Percentiles rank a stretch among this genome's conserved stretches.
Conservation (phyloP, 1,140 invertebrate species). For the Bombus superbus region DNA sequence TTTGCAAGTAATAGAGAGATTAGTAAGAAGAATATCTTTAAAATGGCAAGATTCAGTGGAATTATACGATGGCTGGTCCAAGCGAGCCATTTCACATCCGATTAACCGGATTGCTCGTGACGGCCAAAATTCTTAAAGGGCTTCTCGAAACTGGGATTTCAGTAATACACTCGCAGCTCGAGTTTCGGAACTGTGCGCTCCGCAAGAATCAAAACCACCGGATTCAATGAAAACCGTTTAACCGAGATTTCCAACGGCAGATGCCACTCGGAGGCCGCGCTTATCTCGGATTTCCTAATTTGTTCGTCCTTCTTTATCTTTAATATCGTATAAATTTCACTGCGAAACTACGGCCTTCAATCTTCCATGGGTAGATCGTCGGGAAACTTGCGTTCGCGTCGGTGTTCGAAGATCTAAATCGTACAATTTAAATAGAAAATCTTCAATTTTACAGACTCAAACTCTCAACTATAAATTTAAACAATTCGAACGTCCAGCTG, state of each 20-base stretch:
- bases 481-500: neutral
- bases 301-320: conserved; percentile 9
- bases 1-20: neutral
- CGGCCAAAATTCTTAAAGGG: conserved; percentile 41
- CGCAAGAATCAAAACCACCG: conserved; percentile 52
- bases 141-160: conserved; percentile 34
- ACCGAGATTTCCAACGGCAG: neutral
- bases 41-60: neutral
- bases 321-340: conserved; percentile 31
- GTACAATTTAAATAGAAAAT: no score
- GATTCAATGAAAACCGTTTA: conserved; percentile 35
- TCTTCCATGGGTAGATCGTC: neutral
- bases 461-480: neutral
- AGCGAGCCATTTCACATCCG: neutral
- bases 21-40: neutral
- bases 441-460: neutral
- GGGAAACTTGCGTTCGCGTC: neutral
- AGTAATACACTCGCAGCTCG: conserved; percentile 42
- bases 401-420: no score
- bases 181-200: conserved; percentile 57
- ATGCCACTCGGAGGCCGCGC: neutral
- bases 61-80: neutral
- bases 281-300: neutral
- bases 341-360: neutral
- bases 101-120: conserved; percentile 20